These are phyloP conservation scores for Calyptomena viridis DNA, from an alignment of 2,113 vertebrate genomes.

Conservation along the genomic window DNA sequence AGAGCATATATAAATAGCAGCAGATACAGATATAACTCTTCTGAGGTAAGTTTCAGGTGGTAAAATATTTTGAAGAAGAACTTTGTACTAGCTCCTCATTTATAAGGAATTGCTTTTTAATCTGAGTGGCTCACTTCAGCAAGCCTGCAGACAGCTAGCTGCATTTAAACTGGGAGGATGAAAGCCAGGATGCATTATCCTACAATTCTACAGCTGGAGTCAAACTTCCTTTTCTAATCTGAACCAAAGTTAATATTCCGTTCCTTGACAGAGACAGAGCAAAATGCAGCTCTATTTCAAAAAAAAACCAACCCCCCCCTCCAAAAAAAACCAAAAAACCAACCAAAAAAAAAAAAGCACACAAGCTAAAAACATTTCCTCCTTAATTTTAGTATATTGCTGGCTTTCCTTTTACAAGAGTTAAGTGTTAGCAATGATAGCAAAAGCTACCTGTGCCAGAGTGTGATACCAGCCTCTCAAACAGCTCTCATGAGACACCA, in stretches of 20 bases:
- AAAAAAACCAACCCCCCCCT: too few relatives aligned
- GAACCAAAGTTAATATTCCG: not conserved
- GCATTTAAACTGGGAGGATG: conserved; percentile 49
- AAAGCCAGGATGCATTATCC: conserved; percentile 40
- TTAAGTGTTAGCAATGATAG: not conserved
- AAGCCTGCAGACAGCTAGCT: conserved; percentile 39
- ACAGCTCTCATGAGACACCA: not conserved
- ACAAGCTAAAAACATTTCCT: not conserved
- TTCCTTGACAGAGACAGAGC: conserved; percentile 28
- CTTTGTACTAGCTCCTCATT: conserved; percentile 14
- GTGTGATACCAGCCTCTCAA: conserved; percentile 1
- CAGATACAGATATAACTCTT: conserved; percentile 41
- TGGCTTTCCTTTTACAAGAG: not conserved
- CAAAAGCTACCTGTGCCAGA: conserved; percentile 33
- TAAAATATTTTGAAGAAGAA: conserved; percentile 33
- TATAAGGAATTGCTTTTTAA: conserved; percentile 37
- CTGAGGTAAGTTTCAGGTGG: conserved; percentile 34
- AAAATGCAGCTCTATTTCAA: not conserved
- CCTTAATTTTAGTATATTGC: not conserved
- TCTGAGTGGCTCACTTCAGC: conserved; percentile 38
- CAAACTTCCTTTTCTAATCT: conserved; percentile 39
- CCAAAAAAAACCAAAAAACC: not conserved
- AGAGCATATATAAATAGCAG: conserved; percentile 29
- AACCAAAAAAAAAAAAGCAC: not conserved
- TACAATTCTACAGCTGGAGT: not conserved